These are phyloP conservation scores for Sylvilagus floridanus DNA, from an alignment of 2,797 vertebrate genomes.

Conservation along the genomic window DNA sequence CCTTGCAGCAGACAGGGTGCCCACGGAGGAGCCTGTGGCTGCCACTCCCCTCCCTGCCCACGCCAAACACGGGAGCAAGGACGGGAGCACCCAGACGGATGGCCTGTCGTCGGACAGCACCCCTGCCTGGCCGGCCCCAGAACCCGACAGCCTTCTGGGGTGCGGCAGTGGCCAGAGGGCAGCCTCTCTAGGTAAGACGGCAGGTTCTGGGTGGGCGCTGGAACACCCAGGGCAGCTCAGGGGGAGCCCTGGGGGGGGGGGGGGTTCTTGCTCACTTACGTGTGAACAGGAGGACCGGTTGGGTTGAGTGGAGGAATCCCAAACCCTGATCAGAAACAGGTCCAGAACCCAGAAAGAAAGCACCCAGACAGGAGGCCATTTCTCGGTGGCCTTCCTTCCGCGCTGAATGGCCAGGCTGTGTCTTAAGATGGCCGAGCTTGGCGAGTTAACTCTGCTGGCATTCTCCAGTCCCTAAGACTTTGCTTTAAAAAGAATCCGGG, in stretches of 20 bases:
- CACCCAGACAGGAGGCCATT: background rate
- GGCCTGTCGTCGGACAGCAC: constrained; percentile 67
- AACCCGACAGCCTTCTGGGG: constrained; percentile 63
- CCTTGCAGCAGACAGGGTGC: constrained; percentile 89
- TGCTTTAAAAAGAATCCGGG: background rate
- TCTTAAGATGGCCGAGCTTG: background rate
- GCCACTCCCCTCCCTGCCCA: constrained; percentile 78
- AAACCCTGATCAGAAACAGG: background rate
- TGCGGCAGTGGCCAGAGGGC: constrained; percentile 48
- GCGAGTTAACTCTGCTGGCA: background rate
- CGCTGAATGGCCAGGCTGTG: background rate
- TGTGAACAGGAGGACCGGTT: background rate
- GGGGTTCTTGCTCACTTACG: background rate
- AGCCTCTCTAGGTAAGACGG: constrained; percentile 83
- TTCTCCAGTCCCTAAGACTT: constrained; percentile 32
- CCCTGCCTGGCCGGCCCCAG: constrained; percentile 68
- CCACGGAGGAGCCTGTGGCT: constrained; percentile 86
- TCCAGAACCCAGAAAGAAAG: constrained; percentile 1
- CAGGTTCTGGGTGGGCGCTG: background rate
- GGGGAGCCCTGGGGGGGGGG: too few species aligned
- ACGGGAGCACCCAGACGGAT: constrained; percentile 93
- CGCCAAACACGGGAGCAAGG: constrained; percentile 88
- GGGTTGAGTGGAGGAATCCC: background rate
- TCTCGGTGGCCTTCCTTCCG: constrained; percentile 49
- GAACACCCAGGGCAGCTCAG: too few species aligned